Evolutionary conservation across 1,140 invertebrate species (phyloP).

Genomic region (Lamellibrachia luymesi): DNA sequence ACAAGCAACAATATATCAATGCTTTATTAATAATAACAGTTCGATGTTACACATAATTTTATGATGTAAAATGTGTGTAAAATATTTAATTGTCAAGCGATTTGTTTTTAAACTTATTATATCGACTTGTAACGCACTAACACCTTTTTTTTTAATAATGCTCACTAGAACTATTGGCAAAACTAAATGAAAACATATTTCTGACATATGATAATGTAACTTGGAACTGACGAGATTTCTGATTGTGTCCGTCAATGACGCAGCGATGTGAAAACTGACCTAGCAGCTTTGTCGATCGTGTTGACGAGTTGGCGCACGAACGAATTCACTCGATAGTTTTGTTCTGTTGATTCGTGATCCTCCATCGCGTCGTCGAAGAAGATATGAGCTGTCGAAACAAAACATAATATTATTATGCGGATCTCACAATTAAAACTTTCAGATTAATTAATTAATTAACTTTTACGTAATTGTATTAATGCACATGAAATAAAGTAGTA

Average conservation of each 20-base stretch:
- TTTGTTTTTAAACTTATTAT: too few species aligned
- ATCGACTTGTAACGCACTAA: not conserved
- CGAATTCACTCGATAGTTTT: slow-evolving; percentile 87
- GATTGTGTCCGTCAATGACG: not conserved
- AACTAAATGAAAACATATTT: slow-evolving; percentile 15
- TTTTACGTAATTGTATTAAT: too few species aligned
- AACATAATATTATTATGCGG: not conserved
- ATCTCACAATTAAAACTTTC: too few species aligned
- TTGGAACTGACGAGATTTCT: too few species aligned
- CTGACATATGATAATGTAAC: not conserved
- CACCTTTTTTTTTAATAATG: not conserved
- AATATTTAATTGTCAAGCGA: not conserved
- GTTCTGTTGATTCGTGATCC: slow-evolving; percentile 89
- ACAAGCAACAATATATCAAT: too few species aligned
- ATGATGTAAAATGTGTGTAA: too few species aligned
- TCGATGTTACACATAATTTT: too few species aligned
- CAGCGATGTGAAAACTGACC: slow-evolving; percentile 44
- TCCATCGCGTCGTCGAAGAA: slow-evolving; percentile 99
- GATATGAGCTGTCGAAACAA: slow-evolving; percentile 69
- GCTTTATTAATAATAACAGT: too few species aligned
- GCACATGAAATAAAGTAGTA: too few species aligned
- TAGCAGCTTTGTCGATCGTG: slow-evolving; percentile 92
- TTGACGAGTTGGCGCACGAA: slow-evolving; percentile 91
- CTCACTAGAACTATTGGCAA: not conserved
- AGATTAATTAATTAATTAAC: too few species aligned